Percentiles rank a stretch among this genome's conserved stretches.
These are phyloP conservation scores for Himalopsyche kuldschensis DNA, from an alignment of 2,888 invertebrate genomes.

Conservation along the genomic window DNA sequence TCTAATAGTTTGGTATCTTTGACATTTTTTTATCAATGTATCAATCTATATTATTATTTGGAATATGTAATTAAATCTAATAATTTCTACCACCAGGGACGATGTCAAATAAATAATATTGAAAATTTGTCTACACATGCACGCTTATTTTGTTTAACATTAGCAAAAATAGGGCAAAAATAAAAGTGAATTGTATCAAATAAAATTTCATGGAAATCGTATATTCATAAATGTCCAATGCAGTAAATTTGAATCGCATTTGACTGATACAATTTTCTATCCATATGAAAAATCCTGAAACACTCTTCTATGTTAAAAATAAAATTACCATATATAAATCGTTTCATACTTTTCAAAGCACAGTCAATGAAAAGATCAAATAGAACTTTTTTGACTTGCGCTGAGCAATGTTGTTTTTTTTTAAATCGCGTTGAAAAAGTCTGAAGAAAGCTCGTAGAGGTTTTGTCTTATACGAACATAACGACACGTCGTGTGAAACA, in stretches of 20 bases:
- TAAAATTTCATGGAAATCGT: no score
- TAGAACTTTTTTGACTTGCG: background rate
- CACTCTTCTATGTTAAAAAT: background rate
- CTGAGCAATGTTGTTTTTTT: background rate
- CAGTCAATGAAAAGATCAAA: background rate
- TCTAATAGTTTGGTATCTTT: no score
- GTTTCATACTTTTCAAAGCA: background rate
- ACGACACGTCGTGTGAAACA: background rate
- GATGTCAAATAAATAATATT: no score
- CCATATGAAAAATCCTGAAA: background rate
- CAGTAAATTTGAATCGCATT: background rate
- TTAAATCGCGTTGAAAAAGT: background rate
- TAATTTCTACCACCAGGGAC: no score
- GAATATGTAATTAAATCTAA: no score
- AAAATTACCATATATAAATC: background rate
- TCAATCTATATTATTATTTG: no score
- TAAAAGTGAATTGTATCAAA: no score
- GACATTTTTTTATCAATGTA: no score
- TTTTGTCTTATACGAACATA: background rate
- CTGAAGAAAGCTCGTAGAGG: background rate
- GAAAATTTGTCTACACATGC: no score
- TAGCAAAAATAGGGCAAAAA: no score
- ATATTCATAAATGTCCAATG: no score
- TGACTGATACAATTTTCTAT: background rate
- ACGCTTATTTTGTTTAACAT: no score